A percentile compares a stretch with the other conserved stretches of the same genome.
phyloP scores from a whole-genome alignment of 2,888 invertebrate species.

The Steinernema hermaphroditum region DNA sequence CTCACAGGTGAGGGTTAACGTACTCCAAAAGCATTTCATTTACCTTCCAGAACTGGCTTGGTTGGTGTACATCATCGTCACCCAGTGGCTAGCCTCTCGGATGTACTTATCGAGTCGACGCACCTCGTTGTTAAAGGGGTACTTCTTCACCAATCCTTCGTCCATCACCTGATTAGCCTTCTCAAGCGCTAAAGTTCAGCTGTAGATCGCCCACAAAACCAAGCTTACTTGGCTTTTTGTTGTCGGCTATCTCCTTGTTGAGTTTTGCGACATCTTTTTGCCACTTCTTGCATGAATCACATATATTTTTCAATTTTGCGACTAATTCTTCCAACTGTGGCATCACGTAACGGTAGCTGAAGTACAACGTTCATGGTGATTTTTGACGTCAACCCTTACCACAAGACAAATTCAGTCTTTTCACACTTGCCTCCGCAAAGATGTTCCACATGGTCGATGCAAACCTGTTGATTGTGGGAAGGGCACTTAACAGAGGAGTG shows the following conservation, averaged over 20 bases:
- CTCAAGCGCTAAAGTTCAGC: not conserved
- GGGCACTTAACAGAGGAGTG: slow-evolving; percentile 89
- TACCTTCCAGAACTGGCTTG: not conserved
- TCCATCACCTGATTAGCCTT: not conserved
- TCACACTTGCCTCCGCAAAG: slow-evolving; percentile 76
- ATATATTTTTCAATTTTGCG: slow-evolving; percentile 81
- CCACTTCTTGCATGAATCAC: slow-evolving; percentile 87
- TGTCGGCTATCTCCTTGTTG: slow-evolving; percentile 31
- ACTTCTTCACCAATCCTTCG: not conserved
- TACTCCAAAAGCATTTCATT: no score
- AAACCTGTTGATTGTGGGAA: slow-evolving; percentile 76
- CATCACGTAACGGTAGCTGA: slow-evolving; percentile 83
- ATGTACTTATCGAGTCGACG: not conserved
- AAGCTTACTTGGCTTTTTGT: slow-evolving; percentile 67
- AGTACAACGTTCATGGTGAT: not conserved
- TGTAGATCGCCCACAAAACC: not conserved
- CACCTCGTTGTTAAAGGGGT: not conserved
- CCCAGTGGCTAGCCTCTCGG: not conserved
- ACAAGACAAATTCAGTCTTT: slow-evolving; percentile 45
- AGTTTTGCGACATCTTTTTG: slow-evolving; percentile 24
- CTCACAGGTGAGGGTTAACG: no score
- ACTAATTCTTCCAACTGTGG: slow-evolving; percentile 90
- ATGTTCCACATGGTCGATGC: slow-evolving; percentile 82
- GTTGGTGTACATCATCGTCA: not conserved
- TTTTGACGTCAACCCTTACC: no score